phyloP scores from a whole-genome alignment of 1,140 invertebrate species.

The Elymnias hypermnestra region DNA sequence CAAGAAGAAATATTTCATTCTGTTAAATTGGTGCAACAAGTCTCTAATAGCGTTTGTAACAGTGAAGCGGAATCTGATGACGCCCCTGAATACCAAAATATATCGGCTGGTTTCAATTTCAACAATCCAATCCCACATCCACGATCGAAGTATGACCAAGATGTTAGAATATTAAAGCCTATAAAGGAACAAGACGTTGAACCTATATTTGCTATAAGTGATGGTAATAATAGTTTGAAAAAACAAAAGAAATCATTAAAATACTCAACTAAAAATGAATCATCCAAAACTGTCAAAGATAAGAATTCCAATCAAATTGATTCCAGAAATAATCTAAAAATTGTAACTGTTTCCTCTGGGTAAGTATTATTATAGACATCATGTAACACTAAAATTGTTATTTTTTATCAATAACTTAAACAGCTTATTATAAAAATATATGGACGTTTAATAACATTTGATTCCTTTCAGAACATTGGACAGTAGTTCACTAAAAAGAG shows the following conservation, averaged over 20 bases:
- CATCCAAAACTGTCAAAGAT: background rate
- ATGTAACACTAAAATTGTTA: background rate
- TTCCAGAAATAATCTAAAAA: background rate
- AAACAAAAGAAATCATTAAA: constrained; percentile 4
- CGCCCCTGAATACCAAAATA: constrained; percentile 55
- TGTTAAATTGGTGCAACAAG: constrained; percentile 53
- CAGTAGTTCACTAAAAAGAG: constrained; percentile 4
- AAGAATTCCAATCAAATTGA: background rate
- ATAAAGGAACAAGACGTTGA: constrained; percentile 46
- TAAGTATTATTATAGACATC: too few relatives aligned
- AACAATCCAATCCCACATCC: constrained; percentile 56
- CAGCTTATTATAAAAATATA: too few relatives aligned
- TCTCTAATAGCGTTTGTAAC: constrained; percentile 55
- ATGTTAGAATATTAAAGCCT: constrained; percentile 37
- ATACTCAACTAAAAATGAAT: too few relatives aligned
- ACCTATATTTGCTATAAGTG: background rate
- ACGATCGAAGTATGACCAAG: constrained; percentile 43
- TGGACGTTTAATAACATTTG: too few relatives aligned
- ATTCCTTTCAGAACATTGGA: constrained; percentile 8
- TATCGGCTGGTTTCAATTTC: too few relatives aligned
- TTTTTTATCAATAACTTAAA: too few relatives aligned
- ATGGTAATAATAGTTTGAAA: background rate
- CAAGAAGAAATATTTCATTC: constrained; percentile 53
- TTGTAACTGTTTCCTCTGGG: background rate
- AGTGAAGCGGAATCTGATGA: constrained; percentile 65